These are phyloP conservation scores for Phaetusa simplex DNA, from an alignment of 2,113 vertebrate species.

Conservation along the genomic window DNA sequence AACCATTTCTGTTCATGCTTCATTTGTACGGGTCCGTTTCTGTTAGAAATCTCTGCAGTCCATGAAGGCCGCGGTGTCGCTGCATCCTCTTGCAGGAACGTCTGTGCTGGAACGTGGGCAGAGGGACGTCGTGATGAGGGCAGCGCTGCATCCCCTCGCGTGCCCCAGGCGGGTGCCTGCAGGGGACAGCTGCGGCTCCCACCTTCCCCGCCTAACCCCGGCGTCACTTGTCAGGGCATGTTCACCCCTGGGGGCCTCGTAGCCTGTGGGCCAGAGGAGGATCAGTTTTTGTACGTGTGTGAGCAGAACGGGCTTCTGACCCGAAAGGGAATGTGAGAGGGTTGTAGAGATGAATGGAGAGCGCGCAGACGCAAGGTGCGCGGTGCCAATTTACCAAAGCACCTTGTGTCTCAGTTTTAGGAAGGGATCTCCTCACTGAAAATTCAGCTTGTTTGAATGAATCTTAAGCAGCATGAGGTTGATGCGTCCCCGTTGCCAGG, in stretches of 20 bases:
- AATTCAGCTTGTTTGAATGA: neutral
- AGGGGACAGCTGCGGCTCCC: neutral
- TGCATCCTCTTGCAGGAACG: neutral
- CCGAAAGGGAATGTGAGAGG: neutral
- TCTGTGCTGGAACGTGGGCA: fast-evolving
- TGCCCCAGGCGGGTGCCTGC: neutral
- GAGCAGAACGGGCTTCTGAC: neutral
- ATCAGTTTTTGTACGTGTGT: neutral
- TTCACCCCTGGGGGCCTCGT: neutral
- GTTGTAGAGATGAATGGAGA: neutral
- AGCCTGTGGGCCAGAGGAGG: neutral
- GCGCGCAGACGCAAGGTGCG: neutral
- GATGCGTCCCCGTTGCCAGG: neutral
- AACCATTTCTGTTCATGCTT: neutral
- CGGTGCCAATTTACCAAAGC: neutral
- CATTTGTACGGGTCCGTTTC: neutral
- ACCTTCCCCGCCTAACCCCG: neutral
- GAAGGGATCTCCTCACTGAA: neutral
- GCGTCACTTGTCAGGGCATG: too few relatives aligned
- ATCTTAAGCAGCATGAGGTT: neutral
- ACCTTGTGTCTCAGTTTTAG: neutral
- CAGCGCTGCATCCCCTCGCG: neutral
- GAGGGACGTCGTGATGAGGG: fast-evolving
- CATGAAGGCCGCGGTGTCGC: neutral
- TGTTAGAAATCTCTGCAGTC: neutral